A percentile compares a stretch with the other conserved stretches of the same genome.
These are phyloP conservation scores for Lycaon pictus DNA, from an alignment of 2,113 vertebrate species.

Conservation along the genomic window DNA sequence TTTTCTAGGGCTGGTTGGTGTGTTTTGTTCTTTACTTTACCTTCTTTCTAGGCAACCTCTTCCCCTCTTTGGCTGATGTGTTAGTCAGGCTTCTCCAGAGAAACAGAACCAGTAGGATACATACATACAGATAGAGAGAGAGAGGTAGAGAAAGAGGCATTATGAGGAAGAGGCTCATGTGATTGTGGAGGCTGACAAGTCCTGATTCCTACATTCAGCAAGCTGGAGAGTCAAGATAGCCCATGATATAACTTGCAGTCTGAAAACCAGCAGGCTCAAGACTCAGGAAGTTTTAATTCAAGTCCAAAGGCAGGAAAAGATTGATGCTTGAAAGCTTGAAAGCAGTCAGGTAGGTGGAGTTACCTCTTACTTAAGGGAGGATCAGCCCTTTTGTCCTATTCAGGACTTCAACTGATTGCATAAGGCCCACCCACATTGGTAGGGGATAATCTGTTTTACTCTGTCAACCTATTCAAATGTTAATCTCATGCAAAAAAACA, in stretches of 20 bases:
- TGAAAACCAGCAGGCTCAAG: neutral
- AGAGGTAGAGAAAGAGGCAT: neutral
- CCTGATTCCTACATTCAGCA: neutral
- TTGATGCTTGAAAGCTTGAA: neutral
- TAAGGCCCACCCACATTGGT: neutral
- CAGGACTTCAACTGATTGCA: neutral
- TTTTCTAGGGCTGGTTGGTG: neutral
- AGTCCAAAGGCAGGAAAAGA: neutral
- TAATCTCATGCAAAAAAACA: neutral
- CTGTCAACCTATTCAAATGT: neutral
- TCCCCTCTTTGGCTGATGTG: neutral
- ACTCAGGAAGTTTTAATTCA: neutral
- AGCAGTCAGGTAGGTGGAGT: neutral
- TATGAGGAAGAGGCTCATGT: neutral
- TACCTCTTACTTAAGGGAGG: neutral
- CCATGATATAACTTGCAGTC: neutral
- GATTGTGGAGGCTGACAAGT: neutral
- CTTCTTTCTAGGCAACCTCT: neutral
- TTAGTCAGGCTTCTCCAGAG: neutral
- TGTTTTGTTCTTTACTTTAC: neutral
- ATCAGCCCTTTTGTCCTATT: neutral
- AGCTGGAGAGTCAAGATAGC: neutral
- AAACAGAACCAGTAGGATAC: neutral
- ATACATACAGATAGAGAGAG: neutral
- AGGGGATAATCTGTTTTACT: neutral